These are phyloP conservation scores for Apodemus agrarius DNA, from an alignment of 2,797 vertebrate genomes.

Conservation along the genomic window DNA sequence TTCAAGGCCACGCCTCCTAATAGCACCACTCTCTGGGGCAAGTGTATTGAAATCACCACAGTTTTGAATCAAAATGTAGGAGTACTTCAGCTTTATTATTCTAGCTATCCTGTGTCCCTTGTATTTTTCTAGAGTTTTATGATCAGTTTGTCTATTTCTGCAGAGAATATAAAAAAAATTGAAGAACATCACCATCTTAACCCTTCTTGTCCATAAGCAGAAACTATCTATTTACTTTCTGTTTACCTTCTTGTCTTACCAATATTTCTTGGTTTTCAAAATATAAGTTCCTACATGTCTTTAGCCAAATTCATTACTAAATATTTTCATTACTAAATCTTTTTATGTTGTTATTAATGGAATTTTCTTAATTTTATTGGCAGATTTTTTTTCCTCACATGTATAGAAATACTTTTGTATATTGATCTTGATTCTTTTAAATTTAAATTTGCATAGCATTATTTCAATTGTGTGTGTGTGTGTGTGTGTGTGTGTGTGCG, in stretches of 20 bases:
- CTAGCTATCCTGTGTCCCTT: constrained; percentile 6
- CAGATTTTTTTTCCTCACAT: constrained; percentile 2
- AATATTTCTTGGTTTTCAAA: constrained; percentile 30
- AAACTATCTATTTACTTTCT: constrained; percentile 7
- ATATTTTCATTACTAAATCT: constrained; percentile 49
- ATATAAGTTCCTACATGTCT: constrained; percentile 17
- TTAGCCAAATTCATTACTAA: constrained; percentile 46
- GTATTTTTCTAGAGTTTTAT: constrained; percentile 34
- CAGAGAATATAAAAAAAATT: not conserved
- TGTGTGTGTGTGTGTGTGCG: constrained; percentile 11
- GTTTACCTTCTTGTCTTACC: constrained; percentile 40
- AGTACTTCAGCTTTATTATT: constrained; percentile 27
- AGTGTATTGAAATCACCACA: not conserved
- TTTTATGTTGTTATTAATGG: constrained; percentile 25
- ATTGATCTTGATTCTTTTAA: not conserved
- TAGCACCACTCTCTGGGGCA: not conserved
- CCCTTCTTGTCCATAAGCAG: not conserved
- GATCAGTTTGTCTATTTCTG: constrained; percentile 18
- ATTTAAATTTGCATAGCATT: not conserved
- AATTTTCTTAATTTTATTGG: constrained; percentile 51
- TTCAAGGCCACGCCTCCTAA: not conserved
- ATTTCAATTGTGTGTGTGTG: not conserved
- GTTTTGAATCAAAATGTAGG: constrained; percentile 3
- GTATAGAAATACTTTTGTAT: not conserved
- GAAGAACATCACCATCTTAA: not conserved